phyloP scores from a whole-genome alignment of 2,888 invertebrate genomes.

The Netelia fuscicornis region DNA sequence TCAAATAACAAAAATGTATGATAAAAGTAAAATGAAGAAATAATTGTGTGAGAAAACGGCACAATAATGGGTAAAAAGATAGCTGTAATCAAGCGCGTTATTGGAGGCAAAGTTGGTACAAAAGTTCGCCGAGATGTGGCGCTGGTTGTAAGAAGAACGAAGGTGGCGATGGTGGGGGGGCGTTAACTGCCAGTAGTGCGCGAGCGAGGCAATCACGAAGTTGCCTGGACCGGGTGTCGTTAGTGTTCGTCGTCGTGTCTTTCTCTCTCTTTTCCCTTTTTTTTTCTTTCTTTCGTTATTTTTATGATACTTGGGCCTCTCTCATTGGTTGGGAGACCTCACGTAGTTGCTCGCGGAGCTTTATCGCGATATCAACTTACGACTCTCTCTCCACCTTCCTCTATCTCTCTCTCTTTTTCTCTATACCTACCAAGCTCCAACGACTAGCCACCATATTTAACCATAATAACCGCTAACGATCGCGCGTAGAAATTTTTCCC shows the following conservation, averaged over 20 bases:
- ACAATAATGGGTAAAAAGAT: slow-evolving; percentile 30
- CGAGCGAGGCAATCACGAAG: slow-evolving; percentile 54
- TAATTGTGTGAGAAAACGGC: slow-evolving; percentile 19
- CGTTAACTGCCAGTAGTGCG: slow-evolving; percentile 25
- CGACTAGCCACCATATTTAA: slow-evolving; percentile 74
- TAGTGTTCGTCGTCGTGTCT: slow-evolving; percentile 8
- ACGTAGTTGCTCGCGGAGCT: slow-evolving; percentile 37
- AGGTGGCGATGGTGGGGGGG: neutral
- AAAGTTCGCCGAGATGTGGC: slow-evolving; percentile 31
- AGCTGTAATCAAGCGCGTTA: slow-evolving; percentile 35
- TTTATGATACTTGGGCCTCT: slow-evolving; percentile 26
- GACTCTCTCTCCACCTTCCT: slow-evolving; percentile 13
- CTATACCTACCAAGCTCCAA: slow-evolving; percentile 43
- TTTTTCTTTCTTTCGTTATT: slow-evolving; percentile 27
- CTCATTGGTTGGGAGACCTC: slow-evolving; percentile 25
- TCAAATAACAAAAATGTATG: neutral
- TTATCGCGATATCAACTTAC: slow-evolving; percentile 65
- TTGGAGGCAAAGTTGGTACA: slow-evolving; percentile 40
- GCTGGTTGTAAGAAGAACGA: slow-evolving; percentile 36
- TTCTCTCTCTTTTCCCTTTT: neutral
- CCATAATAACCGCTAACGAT: slow-evolving; percentile 80
- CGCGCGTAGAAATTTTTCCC: slow-evolving; percentile 74
- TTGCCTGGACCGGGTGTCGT: slow-evolving; percentile 49
- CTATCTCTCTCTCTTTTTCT: slow-evolving; percentile 13
- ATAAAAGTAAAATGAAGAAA: slow-evolving; percentile 11